phyloP scores from a whole-genome alignment of 92 coral and sea anemone genomes.

The Ricordea florida region DNA sequence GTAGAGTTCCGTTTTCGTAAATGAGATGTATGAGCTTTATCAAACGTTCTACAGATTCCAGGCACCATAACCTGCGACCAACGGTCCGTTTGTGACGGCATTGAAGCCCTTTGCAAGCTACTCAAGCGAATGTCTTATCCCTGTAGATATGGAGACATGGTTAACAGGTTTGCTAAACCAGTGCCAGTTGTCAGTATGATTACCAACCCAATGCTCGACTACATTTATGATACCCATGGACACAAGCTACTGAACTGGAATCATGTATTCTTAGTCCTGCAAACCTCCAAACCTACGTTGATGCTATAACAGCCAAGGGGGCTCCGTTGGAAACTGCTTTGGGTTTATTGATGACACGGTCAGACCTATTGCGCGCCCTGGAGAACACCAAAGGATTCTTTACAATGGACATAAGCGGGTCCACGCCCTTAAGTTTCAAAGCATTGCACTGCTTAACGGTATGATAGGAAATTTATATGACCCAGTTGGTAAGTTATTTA shows the following conservation, averaged over 20 bases:
- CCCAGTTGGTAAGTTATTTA: background rate
- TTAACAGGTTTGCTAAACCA: background rate
- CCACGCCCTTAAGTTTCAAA: background rate
- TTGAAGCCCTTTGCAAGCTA: background rate
- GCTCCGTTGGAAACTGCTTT: background rate
- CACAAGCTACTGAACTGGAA: slow-evolving; percentile 6
- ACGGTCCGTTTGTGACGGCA: background rate
- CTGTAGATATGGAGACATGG: background rate
- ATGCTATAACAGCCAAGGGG: background rate
- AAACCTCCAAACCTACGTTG: slow-evolving; percentile 6
- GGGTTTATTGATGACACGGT: background rate
- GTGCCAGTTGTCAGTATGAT: slow-evolving; percentile 6
- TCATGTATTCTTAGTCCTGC: slow-evolving; percentile 12
- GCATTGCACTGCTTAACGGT: background rate
- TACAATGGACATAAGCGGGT: background rate
- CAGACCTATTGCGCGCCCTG: background rate
- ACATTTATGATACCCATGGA: background rate
- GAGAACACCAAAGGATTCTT: background rate
- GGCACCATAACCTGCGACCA: background rate
- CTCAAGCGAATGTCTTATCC: background rate
- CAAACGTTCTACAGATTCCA: background rate
- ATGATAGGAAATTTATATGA: background rate
- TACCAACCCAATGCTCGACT: background rate
- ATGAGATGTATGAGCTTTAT: background rate
- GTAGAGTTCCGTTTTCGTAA: background rate